Percentiles rank a stretch among this genome's conserved stretches.
These are phyloP conservation scores for Leptinotarsa juncta DNA, from an alignment of 2,888 invertebrate genomes.

Conservation along the genomic window DNA sequence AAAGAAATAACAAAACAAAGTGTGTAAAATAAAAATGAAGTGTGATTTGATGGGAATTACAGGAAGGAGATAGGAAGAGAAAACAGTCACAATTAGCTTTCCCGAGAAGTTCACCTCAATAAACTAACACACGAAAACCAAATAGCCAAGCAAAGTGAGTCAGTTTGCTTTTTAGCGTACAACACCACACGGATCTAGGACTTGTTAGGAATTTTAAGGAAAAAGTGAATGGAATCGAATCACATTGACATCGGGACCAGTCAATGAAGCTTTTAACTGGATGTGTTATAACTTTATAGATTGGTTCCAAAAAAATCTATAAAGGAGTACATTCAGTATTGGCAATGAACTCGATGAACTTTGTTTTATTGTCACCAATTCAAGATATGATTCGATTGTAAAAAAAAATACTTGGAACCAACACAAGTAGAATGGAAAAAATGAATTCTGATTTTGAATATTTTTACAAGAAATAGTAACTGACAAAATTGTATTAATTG, in stretches of 20 bases:
- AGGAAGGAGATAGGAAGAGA: conserved; percentile 64
- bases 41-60: conserved; percentile 44
- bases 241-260: neutral
- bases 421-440: neutral
- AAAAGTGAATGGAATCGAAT: neutral
- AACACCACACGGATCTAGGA: conserved; percentile 39
- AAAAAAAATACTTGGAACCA: neutral
- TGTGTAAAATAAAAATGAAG: conserved; percentile 51
- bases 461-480: neutral
- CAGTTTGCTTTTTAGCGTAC: conserved; percentile 40
- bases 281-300: neutral
- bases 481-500: no score
- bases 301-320: neutral
- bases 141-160: conserved; percentile 38
- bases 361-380: no score
- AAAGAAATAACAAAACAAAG: conserved; percentile 27
- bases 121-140: conserved; percentile 22
- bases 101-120: conserved; percentile 60
- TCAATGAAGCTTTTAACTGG: neutral
- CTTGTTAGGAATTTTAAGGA: conserved; percentile 24
- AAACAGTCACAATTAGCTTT: conserved; percentile 62
- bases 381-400: neutral
- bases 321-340: neutral
- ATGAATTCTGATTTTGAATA: neutral
- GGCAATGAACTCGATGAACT: no score